Conservation (phyloP, 2,797 vertebrate species). For the Melanotaenia maccullochi region DNA sequence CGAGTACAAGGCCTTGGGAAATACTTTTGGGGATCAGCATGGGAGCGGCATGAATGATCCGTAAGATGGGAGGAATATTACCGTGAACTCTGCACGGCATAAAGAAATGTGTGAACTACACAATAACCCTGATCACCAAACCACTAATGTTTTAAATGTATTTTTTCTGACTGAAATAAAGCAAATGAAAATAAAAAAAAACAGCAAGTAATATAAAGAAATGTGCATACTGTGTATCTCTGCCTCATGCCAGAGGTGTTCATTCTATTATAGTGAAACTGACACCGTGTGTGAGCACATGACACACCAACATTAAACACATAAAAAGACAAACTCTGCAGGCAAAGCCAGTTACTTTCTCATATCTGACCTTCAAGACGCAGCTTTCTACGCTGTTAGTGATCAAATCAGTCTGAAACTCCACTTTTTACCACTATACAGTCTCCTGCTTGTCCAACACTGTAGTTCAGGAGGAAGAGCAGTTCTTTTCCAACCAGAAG, state of each 20-base stretch:
- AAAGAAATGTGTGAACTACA: neutral
- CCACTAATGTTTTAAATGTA: neutral
- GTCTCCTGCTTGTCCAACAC: no score
- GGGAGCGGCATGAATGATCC: constrained; percentile 22
- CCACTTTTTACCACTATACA: no score
- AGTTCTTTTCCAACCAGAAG: no score
- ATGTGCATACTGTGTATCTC: neutral
- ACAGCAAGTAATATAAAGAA: neutral
- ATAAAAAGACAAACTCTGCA: neutral
- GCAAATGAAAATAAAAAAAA: neutral
- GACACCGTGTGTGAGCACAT: neutral
- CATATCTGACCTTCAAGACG: neutral
- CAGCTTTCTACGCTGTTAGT: neutral
- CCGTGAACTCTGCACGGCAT: neutral
- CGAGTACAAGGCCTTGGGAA: constrained; percentile 23
- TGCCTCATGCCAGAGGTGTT: neutral
- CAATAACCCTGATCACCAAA: neutral
- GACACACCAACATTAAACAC: neutral
- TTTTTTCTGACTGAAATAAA: neutral
- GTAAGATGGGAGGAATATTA: constrained; percentile 2
- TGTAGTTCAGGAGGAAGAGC: no score
- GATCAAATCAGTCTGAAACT: neutral
- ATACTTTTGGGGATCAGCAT: constrained; percentile 39
- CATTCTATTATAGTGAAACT: neutral
- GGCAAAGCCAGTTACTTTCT: neutral